Percentiles rank a stretch among this genome's conserved stretches.
Evolutionary conservation across 1,140 invertebrate genomes (phyloP).

Genomic region (Cephus cinctus): DNA sequence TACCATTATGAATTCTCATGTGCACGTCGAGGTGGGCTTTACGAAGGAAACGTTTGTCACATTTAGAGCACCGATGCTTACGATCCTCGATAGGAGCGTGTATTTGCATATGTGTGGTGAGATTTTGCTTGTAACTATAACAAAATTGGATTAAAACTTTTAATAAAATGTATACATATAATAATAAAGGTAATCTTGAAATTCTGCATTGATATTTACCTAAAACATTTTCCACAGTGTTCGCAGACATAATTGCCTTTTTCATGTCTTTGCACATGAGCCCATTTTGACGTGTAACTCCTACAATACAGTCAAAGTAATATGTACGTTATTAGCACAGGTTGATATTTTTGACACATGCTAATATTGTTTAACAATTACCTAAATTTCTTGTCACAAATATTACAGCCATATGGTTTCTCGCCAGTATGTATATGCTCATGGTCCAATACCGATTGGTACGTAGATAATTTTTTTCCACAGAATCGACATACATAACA

Average conservation of each 20-base stretch:
- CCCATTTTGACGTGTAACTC: constrained; percentile 31
- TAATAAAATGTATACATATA: not conserved
- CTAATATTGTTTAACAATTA: too few species aligned
- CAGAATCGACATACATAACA: constrained; percentile 34
- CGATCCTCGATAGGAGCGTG: constrained; percentile 32
- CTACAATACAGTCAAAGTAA: constrained; percentile 17
- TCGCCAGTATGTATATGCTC: constrained; percentile 59
- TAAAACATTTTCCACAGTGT: constrained; percentile 33
- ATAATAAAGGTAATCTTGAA: not conserved
- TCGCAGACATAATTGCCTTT: constrained; percentile 31
- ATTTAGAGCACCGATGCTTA: constrained; percentile 39
- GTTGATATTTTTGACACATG: too few species aligned
- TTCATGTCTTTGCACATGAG: constrained; percentile 29
- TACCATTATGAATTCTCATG: constrained; percentile 67
- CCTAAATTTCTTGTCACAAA: constrained; percentile 58
- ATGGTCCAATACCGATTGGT: constrained; percentile 34
- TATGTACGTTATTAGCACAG: too few species aligned
- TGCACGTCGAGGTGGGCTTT: constrained; percentile 42
- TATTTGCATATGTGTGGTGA: constrained; percentile 29
- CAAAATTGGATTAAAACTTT: not conserved
- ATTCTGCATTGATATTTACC: constrained; percentile 11
- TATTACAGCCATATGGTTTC: constrained; percentile 57
- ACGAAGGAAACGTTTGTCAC: constrained; percentile 45
- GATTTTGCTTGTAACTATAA: constrained; percentile 35
- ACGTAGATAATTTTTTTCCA: constrained; percentile 33